These are phyloP conservation scores for Nesometra sesokonis DNA, from an alignment of 35 echinoderm and acorn worm genomes.

Conservation along the genomic window DNA sequence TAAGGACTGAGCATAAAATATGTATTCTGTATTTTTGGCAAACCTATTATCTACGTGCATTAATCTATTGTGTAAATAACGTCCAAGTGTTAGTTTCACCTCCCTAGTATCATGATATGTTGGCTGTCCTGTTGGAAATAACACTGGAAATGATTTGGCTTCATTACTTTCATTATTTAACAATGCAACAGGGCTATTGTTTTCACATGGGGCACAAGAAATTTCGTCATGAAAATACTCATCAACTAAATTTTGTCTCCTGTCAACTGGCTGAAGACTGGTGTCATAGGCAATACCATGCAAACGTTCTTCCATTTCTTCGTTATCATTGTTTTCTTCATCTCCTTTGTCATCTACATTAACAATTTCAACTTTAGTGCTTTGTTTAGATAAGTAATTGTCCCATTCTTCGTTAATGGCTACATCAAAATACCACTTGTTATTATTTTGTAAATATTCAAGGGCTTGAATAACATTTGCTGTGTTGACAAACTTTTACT, in stretches of 20 bases:
- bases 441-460: conserved; percentile 32
- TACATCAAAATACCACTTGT: conserved; percentile 28
- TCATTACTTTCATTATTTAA: conserved; percentile 32
- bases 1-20: conserved; percentile 54
- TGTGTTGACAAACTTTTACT: conserved; percentile 44
- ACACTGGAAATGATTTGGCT: conserved; percentile 29
- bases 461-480: conserved; percentile 36
- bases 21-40: conserved; percentile 32
- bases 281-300: conserved; percentile 8
- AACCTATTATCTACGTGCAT: conserved; percentile 49
- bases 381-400: conserved; percentile 12
- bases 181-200: conserved; percentile 44
- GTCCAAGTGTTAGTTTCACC: conserved; percentile 15
- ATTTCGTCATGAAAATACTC: conserved; percentile 40
- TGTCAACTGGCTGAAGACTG: conserved; percentile 45
- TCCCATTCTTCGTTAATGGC: conserved; percentile 21
- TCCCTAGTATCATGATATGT: conserved; percentile 22
- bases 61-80: conserved; percentile 36
- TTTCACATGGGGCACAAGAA: conserved; percentile 56
- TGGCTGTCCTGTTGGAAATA: conserved; percentile 29
- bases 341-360: neutral
- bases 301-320: conserved; percentile 13
- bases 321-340: neutral
- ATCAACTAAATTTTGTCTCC: conserved; percentile 31
- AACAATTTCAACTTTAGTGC: neutral